Evolutionary conservation across 2,113 vertebrate genomes (phyloP), one percentile per base, ranked within the genome.

Genomic region (Mormoops blainvillei): DNA sequence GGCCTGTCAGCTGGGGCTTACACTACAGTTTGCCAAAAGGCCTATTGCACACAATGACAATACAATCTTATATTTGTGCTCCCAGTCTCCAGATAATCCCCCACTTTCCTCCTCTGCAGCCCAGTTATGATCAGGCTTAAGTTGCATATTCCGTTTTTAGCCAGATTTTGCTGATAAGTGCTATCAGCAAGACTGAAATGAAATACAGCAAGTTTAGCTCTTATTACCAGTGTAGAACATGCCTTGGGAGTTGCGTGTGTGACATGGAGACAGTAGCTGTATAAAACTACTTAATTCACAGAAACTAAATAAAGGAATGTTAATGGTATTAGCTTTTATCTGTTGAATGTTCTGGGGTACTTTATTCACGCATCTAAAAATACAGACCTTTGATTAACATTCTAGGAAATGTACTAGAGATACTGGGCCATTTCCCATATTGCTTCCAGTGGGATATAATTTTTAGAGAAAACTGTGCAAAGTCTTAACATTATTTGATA

Each of bases 131-230:
- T 99, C 98, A 98, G 99, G 99, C 99, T 99, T 99, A 99, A 99
- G 99, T 99, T 99, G 99, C 99, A 99, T 99, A 99, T 99, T 99
- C 99, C 98, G 96, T 97, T 98, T 99, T 98, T 99, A 99, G 99
- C 99, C 99, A 99, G 99, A 99, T 99, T 99, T 99, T 98, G 99
- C 99, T 99, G 99, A 99, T 99, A 99, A 99, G 99, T 99, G 99
- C 99, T 99, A 99, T 99, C 99, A 99, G 99, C 99, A 0, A 98
- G 99, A 98, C 97, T 99, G 99, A 99, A 99, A 99, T 99, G 98
- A 99, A 99, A 99, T 99, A 99, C 99, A 98, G 97, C 98, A 98
- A 89, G 82, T 98, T 99, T 99, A 98, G 98, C 98, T 99, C 99
- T 98, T 98, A 98, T 99, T 99, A 98, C 99, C 97, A 94, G 94